Evolutionary conservation across 2,797 vertebrate genomes (phyloP).

Genomic region (Amniataba percoides): DNA sequence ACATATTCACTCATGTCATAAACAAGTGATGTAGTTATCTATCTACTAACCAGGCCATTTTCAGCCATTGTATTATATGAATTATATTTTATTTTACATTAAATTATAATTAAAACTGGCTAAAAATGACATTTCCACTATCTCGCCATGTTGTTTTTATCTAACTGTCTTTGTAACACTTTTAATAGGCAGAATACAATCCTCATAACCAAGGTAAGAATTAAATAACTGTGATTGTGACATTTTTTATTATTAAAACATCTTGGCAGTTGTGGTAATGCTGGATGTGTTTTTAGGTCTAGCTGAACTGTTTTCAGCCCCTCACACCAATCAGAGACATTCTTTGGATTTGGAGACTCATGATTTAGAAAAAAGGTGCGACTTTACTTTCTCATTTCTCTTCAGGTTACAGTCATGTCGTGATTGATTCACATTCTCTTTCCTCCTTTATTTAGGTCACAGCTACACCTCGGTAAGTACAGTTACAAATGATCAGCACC

Average conservation of each 20-base stretch:
- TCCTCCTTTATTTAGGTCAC: slow-evolving; percentile 39
- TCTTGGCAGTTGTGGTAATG: background rate
- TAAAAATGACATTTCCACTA: background rate
- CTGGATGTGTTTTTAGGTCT: slow-evolving; percentile 44
- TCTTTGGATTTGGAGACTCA: slow-evolving; percentile 79
- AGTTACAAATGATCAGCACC: background rate
- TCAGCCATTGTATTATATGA: background rate
- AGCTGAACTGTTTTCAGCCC: slow-evolving; percentile 1
- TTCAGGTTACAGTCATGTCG: background rate
- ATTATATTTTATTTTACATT: background rate
- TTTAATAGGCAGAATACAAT: slow-evolving; percentile 43
- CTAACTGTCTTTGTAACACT: slow-evolving; percentile 7
- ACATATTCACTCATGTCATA: background rate
- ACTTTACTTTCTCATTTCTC: background rate
- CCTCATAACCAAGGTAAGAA: slow-evolving; percentile 49
- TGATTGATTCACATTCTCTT: slow-evolving; percentile 14
- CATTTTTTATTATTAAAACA: background rate
- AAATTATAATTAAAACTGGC: background rate
- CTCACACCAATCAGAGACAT: slow-evolving; percentile 29
- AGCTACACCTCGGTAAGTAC: slow-evolving; percentile 59
- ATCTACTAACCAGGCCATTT: background rate
- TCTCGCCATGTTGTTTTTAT: background rate
- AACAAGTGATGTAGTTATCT: background rate
- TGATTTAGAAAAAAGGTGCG: slow-evolving; percentile 66
- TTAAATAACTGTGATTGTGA: background rate